Conservation (phyloP, 2,113 vertebrate genomes). For the Ploceus nigricollis region DNA sequence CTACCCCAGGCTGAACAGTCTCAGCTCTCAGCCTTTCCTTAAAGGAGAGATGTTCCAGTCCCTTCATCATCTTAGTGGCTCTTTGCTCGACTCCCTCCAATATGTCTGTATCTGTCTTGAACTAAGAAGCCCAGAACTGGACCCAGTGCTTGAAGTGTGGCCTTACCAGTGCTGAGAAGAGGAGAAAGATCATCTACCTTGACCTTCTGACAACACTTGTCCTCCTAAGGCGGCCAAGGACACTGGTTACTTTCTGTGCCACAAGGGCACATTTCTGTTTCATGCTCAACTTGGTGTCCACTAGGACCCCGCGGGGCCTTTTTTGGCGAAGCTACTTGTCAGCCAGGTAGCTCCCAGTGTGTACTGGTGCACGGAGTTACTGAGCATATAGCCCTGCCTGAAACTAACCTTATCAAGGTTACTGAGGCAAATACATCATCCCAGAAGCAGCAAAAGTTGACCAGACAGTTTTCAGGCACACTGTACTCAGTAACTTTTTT, state of each 20-base stretch:
- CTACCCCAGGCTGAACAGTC: not conserved
- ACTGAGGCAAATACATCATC: not conserved
- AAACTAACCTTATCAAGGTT: not conserved
- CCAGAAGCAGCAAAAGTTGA: not conserved
- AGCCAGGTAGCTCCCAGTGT: not conserved
- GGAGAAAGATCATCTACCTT: not conserved
- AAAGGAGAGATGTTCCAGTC: not conserved
- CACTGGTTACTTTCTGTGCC: not conserved
- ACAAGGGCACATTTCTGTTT: not conserved
- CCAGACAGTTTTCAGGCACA: not conserved
- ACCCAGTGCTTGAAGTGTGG: not conserved
- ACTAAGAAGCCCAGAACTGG: not conserved
- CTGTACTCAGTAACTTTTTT: not conserved
- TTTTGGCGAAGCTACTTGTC: not conserved
- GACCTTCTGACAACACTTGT: not conserved
- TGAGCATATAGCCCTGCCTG: not conserved
- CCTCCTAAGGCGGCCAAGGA: not conserved
- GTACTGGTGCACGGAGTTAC: not conserved
- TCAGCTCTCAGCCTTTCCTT: not conserved
- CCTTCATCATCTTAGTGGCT: not conserved
- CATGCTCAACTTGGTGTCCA: not conserved
- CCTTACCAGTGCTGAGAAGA: not conserved
- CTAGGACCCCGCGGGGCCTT: not conserved
- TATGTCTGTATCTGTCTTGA: fast-evolving
- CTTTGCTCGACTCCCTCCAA: not conserved